Evolutionary conservation across 1,140 invertebrate species (phyloP).

Genomic region (Drosophila orena): DNA sequence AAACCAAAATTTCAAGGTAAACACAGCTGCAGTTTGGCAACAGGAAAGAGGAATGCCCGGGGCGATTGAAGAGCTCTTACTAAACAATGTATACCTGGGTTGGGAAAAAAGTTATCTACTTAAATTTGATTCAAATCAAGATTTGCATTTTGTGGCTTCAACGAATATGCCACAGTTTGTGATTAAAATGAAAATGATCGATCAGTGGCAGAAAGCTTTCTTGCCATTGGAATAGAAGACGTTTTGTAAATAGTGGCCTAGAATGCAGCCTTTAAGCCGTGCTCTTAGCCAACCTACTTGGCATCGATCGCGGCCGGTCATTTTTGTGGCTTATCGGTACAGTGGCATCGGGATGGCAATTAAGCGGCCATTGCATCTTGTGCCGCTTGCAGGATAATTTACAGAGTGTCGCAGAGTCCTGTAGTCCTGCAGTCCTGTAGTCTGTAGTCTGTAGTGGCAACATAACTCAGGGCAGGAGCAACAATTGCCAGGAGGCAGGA

Average conservation of each 20-base stretch:
- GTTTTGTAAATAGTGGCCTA: conserved; percentile 6
- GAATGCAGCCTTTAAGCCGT: conserved; percentile 19
- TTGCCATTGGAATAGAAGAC: neutral
- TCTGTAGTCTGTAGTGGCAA: conserved; percentile 40
- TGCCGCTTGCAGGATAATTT: conserved; percentile 55
- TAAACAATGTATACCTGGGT: conserved; percentile 26
- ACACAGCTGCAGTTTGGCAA: conserved; percentile 68
- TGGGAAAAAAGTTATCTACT: conserved; percentile 6
- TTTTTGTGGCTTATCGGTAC: conserved; percentile 52
- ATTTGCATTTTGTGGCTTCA: neutral
- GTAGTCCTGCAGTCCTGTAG: too few relatives aligned
- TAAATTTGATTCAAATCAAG: neutral
- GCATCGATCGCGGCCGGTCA: conserved; percentile 24
- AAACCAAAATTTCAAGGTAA: conserved; percentile 76
- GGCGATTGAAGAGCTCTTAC: conserved; percentile 17
- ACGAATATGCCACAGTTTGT: too few relatives aligned
- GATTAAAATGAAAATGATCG: neutral
- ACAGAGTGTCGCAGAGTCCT: conserved; percentile 73
- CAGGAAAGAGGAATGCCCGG: conserved; percentile 26
- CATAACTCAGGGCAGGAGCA: conserved; percentile 53
- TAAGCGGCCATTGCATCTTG: conserved; percentile 50
- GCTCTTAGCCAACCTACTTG: conserved; percentile 10
- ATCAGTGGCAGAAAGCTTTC: too few relatives aligned
- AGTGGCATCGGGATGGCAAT: conserved; percentile 68
- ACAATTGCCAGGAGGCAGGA: conserved; percentile 37